These are phyloP conservation scores for Brachyopa scutellaris DNA, from an alignment of 2,888 invertebrate genomes.

Conservation along the genomic window DNA sequence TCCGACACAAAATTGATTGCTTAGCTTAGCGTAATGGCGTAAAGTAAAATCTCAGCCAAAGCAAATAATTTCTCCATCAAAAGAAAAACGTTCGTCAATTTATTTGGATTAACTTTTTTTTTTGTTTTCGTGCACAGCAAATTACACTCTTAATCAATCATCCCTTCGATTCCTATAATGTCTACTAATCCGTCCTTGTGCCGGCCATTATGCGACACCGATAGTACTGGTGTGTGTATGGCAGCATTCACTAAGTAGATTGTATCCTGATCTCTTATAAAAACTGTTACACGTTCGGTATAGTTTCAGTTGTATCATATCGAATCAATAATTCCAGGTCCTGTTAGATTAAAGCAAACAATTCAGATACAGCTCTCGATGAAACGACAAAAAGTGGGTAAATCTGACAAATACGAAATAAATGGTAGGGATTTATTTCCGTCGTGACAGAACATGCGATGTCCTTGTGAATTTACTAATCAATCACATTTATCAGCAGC, in stretches of 20 bases:
- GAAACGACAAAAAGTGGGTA: too few relatives aligned
- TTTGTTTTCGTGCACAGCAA: background rate
- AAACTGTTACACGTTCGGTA: conserved; percentile 12
- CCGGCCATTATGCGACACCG: conserved; percentile 23
- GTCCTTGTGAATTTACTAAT: conserved; percentile 11
- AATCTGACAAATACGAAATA: conserved; percentile 35
- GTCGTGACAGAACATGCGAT: conserved; percentile 8
- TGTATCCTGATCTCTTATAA: conserved; percentile 16
- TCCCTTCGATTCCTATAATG: conserved; percentile 36
- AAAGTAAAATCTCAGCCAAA: conserved; percentile 36
- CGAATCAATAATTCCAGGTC: conserved; percentile 22
- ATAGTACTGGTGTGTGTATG: too few relatives aligned
- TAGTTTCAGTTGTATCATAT: conserved; percentile 7
- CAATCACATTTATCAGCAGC: conserved; percentile 20
- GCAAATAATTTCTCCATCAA: conserved; percentile 53
- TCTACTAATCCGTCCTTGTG: conserved; percentile 32
- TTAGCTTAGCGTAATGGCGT: conserved; percentile 20
- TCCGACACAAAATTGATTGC: conserved; percentile 29
- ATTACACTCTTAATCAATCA: conserved; percentile 45
- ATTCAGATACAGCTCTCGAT: too few relatives aligned
- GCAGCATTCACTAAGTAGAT: conserved; percentile 21
- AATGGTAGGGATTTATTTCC: conserved; percentile 26
- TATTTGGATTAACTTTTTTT: conserved; percentile 46
- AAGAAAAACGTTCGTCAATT: conserved; percentile 50
- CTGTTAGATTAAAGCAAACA: conserved; percentile 12